Percentiles rank a stretch among this genome's conserved stretches.
phyloP scores from a whole-genome alignment of 2,888 invertebrate genomes.

The Conops quadrifasciatus region DNA sequence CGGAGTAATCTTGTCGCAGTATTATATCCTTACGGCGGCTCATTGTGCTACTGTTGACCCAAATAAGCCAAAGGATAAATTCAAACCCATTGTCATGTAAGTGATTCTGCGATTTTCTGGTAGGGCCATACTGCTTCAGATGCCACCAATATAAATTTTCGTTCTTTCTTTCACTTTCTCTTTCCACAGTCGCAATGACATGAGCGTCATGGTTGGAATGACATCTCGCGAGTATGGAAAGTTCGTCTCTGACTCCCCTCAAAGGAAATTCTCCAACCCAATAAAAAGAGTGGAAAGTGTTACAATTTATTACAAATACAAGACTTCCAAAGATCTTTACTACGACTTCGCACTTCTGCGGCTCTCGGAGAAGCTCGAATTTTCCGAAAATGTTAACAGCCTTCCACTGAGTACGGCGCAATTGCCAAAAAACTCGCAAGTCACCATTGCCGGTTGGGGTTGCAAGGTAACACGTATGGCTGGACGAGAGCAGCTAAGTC shows the following conservation, averaged over 20 bases:
- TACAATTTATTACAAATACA: neutral
- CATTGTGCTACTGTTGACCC: conserved; percentile 53
- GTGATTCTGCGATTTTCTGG: too few relatives aligned
- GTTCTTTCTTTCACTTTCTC: conserved; percentile 37
- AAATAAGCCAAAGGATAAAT: too few relatives aligned
- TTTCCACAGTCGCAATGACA: conserved; percentile 49
- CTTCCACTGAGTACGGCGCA: neutral
- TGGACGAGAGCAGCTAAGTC: too few relatives aligned
- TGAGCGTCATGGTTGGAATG: conserved; percentile 13
- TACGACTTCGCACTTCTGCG: conserved; percentile 16
- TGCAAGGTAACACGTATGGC: conserved; percentile 41
- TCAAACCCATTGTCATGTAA: neutral
- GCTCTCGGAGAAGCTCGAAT: neutral
- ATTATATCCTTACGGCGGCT: conserved; percentile 58
- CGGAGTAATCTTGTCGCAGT: conserved; percentile 53
- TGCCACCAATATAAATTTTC: neutral
- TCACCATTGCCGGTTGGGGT: conserved; percentile 13
- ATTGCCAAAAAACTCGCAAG: neutral
- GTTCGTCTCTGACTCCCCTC: neutral
- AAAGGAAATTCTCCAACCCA: too few relatives aligned
- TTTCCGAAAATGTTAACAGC: neutral
- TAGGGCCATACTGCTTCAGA: conserved; percentile 9
- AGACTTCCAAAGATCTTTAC: too few relatives aligned
- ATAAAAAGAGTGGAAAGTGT: too few relatives aligned
- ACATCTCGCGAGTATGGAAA: neutral